These are phyloP conservation scores for Percopsis omiscomaycus DNA, from an alignment of 2,797 vertebrate species.

Conservation along the genomic window DNA sequence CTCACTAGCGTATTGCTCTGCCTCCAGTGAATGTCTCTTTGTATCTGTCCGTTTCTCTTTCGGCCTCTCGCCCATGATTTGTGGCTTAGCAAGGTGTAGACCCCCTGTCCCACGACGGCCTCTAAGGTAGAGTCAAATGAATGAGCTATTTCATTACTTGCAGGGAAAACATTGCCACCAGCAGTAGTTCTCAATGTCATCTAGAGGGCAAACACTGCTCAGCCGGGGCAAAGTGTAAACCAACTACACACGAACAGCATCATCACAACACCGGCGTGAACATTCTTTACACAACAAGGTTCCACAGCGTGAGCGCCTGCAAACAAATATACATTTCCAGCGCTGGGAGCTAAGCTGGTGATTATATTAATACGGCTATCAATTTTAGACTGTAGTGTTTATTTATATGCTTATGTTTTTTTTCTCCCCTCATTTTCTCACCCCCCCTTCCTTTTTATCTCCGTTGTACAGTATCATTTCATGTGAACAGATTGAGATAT, in stretches of 20 bases:
- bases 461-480: conserved; percentile 31
- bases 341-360: conserved; percentile 3
- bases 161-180: conserved; percentile 35
- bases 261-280: background rate
- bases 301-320: background rate
- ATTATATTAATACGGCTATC: conserved; percentile 21
- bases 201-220: conserved; percentile 54
- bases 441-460: conserved; percentile 21
- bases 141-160: conserved; percentile 69
- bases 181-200: conserved; percentile 62
- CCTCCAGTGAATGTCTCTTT: background rate
- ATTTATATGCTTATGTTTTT: conserved; percentile 21
- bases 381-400: conserved; percentile 13
- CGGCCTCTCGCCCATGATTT: conserved; percentile 29
- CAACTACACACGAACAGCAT: conserved; percentile 12
- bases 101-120: conserved; percentile 58
- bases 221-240: conserved; percentile 16
- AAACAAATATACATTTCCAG: conserved; percentile 11
- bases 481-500: conserved; percentile 36
- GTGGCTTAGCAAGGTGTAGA: conserved; percentile 30
- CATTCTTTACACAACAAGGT: background rate
- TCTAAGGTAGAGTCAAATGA: conserved; percentile 59
- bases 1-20: too few relatives aligned
- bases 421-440: conserved; percentile 10
- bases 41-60: conserved; percentile 8